Base-by-base conservation (phyloP, 2,888 invertebrate species). In the Andrena marginata region DNA sequence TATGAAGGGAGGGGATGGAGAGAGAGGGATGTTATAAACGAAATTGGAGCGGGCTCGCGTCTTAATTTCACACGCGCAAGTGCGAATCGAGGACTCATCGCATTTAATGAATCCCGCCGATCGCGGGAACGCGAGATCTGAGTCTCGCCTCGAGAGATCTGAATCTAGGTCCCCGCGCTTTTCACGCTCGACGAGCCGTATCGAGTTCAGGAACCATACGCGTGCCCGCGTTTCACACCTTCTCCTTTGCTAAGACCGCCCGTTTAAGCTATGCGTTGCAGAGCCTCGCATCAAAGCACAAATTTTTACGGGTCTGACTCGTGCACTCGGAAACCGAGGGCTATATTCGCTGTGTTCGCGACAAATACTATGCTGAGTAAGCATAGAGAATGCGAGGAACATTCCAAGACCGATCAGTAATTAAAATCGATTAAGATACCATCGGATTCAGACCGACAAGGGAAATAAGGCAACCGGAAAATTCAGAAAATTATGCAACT, bases 71-170 rank as follows among this genome's bases (percentile, higher is more conserved):
- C 35, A 33, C 48, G 51, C 56, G 59, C 69, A 54, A 68, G 16
- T 51, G 80, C 74, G 65, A 67, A 71, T 80, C 68, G 65, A 74
- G 73, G 48, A 31, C 70, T 67, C 74, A 56, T 82, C 64, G 63
- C 54, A 75, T 80, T 82, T 80, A 71, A 75, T 74, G 74, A 82
- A 80, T 70, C 33, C 70, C 20, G 35, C 29, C 67, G 80, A 82
- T 82, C 62, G 70, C 23, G 31, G 23, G 42, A 49, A 26, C 26
- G n/a, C n/a, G n/a, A n/a, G n/a, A n/a, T n/a, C n/a, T n/a, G n/a
- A n/a, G n/a, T n/a, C n/a, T n/a, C 69, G n/a, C 65, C 62, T 63
- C 62, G 42, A 35, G 70, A 70, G 67, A 31, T 49, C n/a, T 8
- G 79, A 63, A 82, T 65, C 69, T 62, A 60, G 65, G 60, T 69